These are phyloP conservation scores for Pseudobourletiella spinata DNA, from an alignment of 1,140 invertebrate species.

Conservation along the genomic window DNA sequence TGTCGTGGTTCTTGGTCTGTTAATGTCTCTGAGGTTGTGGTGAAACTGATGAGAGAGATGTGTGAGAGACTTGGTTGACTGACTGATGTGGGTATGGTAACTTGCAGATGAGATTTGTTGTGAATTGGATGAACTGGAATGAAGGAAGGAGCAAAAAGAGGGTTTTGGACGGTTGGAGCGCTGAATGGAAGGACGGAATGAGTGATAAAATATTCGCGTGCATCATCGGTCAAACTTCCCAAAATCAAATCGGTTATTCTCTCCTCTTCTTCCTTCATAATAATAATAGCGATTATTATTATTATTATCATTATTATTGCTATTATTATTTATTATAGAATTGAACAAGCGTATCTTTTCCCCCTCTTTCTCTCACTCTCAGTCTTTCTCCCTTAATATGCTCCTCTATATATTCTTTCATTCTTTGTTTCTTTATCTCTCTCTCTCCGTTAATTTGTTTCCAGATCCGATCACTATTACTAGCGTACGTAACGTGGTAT, in stretches of 20 bases:
- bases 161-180: slow-evolving; percentile 29
- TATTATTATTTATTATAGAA: background rate
- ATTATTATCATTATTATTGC: background rate
- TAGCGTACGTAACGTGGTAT: too few species aligned
- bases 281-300: background rate
- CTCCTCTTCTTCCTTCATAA: background rate
- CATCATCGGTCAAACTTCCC: slow-evolving; percentile 15
- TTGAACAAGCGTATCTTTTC: background rate
- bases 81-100: slow-evolving; percentile 29
- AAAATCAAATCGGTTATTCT: slow-evolving; percentile 4
- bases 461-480: too few species aligned
- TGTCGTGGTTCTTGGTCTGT: background rate
- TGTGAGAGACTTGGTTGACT: slow-evolving; percentile 27
- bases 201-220: slow-evolving; percentile 24
- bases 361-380: background rate
- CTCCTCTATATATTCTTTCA: too few species aligned
- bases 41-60: slow-evolving; percentile 10
- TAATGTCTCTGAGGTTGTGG: too few species aligned
- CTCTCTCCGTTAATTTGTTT: too few species aligned
- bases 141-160: slow-evolving; percentile 15
- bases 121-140: slow-evolving; percentile 22
- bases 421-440: too few species aligned
- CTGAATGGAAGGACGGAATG: slow-evolving; percentile 25
- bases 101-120: slow-evolving; percentile 30
- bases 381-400: background rate